A percentile compares a stretch with the other conserved stretches of the same genome.
Conservation (phyloP, 2,797 vertebrate species). For the Phataginus tetradactyla region DNA sequence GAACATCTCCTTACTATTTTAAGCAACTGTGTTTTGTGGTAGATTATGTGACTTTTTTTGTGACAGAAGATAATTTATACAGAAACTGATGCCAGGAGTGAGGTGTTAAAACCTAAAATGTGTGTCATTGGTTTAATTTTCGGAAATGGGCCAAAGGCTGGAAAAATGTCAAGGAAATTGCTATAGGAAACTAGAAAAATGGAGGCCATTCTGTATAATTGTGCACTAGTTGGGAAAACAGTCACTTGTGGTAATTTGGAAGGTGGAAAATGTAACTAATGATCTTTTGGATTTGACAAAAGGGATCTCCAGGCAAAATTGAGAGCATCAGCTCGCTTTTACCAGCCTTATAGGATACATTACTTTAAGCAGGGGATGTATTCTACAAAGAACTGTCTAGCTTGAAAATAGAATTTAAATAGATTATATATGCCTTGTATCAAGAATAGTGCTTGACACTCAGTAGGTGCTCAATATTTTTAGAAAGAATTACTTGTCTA, state of each 20-base stretch:
- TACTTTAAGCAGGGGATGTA: slow-evolving; percentile 11
- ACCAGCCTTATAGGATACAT: neutral
- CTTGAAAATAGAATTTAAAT: neutral
- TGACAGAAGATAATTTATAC: neutral
- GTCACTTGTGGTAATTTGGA: neutral
- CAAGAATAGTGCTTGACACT: neutral
- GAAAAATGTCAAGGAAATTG: neutral
- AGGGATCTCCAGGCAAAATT: neutral
- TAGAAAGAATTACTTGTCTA: neutral
- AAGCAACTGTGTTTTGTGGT: neutral
- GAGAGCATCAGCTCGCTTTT: neutral
- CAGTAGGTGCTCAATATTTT: neutral
- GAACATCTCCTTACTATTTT: neutral
- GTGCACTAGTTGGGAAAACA: neutral
- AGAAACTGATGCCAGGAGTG: neutral
- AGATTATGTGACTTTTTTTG: neutral
- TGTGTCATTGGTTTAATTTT: neutral
- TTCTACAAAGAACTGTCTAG: neutral
- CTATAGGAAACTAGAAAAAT: neutral
- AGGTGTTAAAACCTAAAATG: slow-evolving; percentile 15
- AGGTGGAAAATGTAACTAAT: neutral
- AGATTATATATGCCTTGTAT: neutral
- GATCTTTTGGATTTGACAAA: neutral
- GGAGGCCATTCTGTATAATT: neutral
- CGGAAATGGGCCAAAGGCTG: neutral